Evolutionary conservation across 2,797 vertebrate genomes (phyloP).

Genomic region (Lepilemur septentrionalis): DNA sequence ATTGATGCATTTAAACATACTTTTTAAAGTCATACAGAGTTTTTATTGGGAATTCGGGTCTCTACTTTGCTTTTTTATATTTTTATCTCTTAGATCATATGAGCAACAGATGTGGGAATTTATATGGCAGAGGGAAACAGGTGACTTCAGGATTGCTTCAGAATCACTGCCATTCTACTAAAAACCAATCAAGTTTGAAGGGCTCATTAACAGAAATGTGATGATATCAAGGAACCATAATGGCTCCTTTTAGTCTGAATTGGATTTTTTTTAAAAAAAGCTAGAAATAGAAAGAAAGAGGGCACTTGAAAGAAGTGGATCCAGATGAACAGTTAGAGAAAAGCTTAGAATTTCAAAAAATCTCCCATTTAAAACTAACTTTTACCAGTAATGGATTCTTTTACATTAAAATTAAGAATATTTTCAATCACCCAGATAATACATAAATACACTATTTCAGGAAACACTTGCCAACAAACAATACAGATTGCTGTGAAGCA

Average conservation of each 20-base stretch:
- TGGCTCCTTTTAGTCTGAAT: background rate
- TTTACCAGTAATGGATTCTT: background rate
- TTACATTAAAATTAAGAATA: background rate
- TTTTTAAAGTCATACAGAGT: background rate
- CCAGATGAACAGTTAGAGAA: background rate
- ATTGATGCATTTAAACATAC: background rate
- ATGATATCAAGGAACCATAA: background rate
- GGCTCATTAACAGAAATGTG: constrained; percentile 54
- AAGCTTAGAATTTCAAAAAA: constrained; percentile 21
- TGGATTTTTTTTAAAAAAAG: background rate
- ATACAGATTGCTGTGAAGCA: background rate
- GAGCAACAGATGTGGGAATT: constrained; percentile 24
- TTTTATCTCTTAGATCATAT: background rate
- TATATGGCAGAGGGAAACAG: background rate
- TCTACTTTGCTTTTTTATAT: background rate
- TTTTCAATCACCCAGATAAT: background rate
- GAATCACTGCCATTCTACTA: constrained; percentile 21
- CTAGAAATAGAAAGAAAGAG: constrained; percentile 32
- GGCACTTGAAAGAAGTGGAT: background rate
- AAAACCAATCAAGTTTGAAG: constrained; percentile 55
- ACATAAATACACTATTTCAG: background rate
- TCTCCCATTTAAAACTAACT: constrained; percentile 44
- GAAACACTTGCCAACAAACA: background rate
- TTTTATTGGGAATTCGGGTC: background rate
- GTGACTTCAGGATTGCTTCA: constrained; percentile 27